Base-by-base conservation (phyloP, 2,888 invertebrate species). In the Morpho achilles region DNA sequence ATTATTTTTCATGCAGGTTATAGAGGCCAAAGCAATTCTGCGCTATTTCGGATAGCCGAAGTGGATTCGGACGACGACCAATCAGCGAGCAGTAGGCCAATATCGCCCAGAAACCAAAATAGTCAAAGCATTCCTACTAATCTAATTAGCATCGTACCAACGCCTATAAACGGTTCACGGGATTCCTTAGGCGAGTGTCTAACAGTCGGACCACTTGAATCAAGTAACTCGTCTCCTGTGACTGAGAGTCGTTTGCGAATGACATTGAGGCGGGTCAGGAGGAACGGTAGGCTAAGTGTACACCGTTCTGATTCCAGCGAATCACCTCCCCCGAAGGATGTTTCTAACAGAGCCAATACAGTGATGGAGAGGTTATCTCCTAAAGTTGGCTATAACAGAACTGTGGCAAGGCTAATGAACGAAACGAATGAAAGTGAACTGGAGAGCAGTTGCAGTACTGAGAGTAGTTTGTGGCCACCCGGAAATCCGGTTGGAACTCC, bases 51-150 rank as follows among this genome's bases (percentile, higher is more conserved):
- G 67, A 88, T 92, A 77, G 87, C 91, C 58, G 87, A 92, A 79
- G 87, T 92, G 61, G 94, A 94, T 70, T 93, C 94, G 0, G 94
- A 94, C 67, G 94, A 94, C 67, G 93, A 93, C 67, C 91, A 91
- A 59, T 87, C 91, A 4, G 78, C 74, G 2, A 72, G 82, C 66
- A 87, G 87, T 56, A 77, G 82, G 23, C 85, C 89, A 0, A 77
- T 83, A 67, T 87, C 89, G 6, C 88, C 88, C 0, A 66, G 82
- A 7, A 76, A 72, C 60, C 82, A 79, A 45, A 79, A 71, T 62
- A 71, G 67, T 59, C 76, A 75, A 45, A 73, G 65, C 73, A 71
- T 80, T 62, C 84, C 84, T 1, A 67, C 75, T 55, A 91, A 91
- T 69, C 87, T 93, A 60, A 78, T 93, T 60, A 92, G 91, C 73